phyloP scores from a whole-genome alignment of 2,888 invertebrate species.

The Allacma fusca region DNA sequence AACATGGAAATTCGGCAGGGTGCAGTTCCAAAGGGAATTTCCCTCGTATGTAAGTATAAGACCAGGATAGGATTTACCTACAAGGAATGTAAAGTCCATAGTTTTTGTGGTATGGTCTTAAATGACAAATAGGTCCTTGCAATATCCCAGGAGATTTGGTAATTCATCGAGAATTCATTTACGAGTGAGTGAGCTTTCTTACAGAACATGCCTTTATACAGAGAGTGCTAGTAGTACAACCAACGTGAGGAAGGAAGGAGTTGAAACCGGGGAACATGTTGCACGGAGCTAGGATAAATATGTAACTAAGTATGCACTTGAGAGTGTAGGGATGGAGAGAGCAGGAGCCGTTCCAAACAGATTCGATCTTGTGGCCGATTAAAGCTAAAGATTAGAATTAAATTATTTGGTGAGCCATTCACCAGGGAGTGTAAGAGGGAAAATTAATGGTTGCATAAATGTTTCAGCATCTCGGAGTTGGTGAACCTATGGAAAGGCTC shows the following conservation, averaged over 20 bases:
- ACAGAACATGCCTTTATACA: not conserved
- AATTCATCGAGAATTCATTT: constrained; percentile 16
- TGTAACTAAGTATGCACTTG: not conserved
- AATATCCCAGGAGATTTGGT: constrained; percentile 7
- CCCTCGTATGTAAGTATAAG: no score
- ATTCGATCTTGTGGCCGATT: constrained; percentile 42
- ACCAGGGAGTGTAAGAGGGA: constrained; percentile 25
- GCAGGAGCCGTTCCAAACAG: constrained; percentile 12
- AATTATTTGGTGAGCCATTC: constrained; percentile 42
- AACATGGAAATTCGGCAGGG: no score
- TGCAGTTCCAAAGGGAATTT: no score
- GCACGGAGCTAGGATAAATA: not conserved
- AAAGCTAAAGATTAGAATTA: constrained; percentile 43
- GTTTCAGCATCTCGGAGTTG: constrained; percentile 41
- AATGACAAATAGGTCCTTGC: not conserved
- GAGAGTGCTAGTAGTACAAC: not conserved
- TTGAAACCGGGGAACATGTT: not conserved
- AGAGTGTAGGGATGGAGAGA: not conserved
- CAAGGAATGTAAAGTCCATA: not conserved
- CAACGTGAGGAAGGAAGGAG: not conserved
- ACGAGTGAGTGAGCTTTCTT: not conserved
- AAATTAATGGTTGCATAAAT: constrained; percentile 46
- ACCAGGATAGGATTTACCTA: not conserved
- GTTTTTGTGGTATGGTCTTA: not conserved
- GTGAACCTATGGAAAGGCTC: constrained; percentile 8